These are phyloP conservation scores for Cebidichthys violaceus DNA, from an alignment of 2,113 vertebrate species.

Conservation along the genomic window DNA sequence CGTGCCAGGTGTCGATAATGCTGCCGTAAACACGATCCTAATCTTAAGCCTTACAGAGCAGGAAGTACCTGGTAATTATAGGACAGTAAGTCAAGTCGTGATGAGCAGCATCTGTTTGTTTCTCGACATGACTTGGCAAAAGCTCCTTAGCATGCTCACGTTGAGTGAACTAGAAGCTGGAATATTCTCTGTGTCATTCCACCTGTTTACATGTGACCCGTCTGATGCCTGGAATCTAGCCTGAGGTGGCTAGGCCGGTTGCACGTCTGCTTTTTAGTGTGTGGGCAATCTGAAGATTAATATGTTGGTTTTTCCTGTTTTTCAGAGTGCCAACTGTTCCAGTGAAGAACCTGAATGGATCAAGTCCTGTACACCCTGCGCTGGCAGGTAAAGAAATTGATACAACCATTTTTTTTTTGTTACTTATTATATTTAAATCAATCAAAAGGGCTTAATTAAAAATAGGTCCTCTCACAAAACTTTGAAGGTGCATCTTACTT, in stretches of 20 bases:
- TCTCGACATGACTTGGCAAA: slow-evolving; percentile 50
- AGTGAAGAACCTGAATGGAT: slow-evolving; percentile 94
- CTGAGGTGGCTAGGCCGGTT: slow-evolving; percentile 4
- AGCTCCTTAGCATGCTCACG: slow-evolving; percentile 57
- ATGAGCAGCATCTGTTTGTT: slow-evolving; percentile 16
- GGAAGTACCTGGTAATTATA: slow-evolving; percentile 6
- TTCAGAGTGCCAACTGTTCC: slow-evolving; percentile 92
- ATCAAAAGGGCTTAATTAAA: neutral
- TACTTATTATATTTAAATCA: neutral
- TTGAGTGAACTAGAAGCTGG: neutral
- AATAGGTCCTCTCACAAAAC: neutral
- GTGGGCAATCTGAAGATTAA: neutral
- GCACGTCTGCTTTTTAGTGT: neutral
- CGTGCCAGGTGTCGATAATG: neutral
- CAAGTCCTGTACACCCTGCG: slow-evolving; percentile 93
- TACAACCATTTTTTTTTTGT: neutral
- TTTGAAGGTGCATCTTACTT: neutral
- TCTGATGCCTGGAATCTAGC: neutral
- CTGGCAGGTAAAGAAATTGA: slow-evolving; percentile 85
- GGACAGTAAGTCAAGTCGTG: slow-evolving; percentile 19
- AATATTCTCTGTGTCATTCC: slow-evolving; percentile 37
- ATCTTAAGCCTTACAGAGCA: slow-evolving; percentile 12
- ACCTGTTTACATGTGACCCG: slow-evolving; percentile 53
- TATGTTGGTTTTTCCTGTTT: slow-evolving; percentile 27
- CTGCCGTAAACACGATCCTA: neutral